Evolutionary conservation across 1,140 invertebrate species (phyloP), one percentile per base, ranked within the genome.

Genomic region (Drosophila baimaii): DNA sequence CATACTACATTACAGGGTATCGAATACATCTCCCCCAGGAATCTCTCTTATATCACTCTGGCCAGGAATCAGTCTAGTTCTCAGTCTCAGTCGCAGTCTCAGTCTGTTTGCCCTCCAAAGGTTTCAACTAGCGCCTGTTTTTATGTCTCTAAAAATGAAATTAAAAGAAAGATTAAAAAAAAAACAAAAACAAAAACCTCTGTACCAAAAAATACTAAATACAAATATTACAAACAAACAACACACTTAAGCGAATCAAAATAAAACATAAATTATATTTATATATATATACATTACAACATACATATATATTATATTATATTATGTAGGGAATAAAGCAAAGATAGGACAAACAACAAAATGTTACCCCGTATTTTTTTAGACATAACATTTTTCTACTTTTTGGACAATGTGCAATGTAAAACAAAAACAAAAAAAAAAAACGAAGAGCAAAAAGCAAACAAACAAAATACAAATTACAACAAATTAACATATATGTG

Each of bases 41-140:
- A 12, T 21, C 19, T 35, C 29, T 21, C 19, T 19, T 31, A 51
- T 51, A 31, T 51, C 44, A 47, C 7, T 8, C 21, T 46, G 43
- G 19, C 41, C 13, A 43, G 19, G 10, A 19, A 43, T 46, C 43
- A 13, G 19, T 44, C 41, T 44, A 2, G 3, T 23, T 27, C 15
- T 47, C 49, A 3, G 41, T 43, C 19, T 82, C 70, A 56, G 85
- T 81, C 81, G 23, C 49, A 17, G 25, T 21, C 23, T 17, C 44
- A n/a, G 21, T 29, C 47, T 83, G 80, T 83, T 81, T 80, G 77
- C 83, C 83, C 83, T 86, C 83, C 84, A 88, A 54, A 88, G 83
- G 83, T 88, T 88, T 88, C 83, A 88, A 83, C 84, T 80, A 80
- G 76, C 83, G 84, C 83, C 83, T 88, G 72, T 88, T 83, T 86